A percentile compares a stretch with the other conserved stretches of the same genome.
These are phyloP conservation scores for Champsocephalus gunnari DNA, from an alignment of 2,797 vertebrate genomes.

Conservation along the genomic window DNA sequence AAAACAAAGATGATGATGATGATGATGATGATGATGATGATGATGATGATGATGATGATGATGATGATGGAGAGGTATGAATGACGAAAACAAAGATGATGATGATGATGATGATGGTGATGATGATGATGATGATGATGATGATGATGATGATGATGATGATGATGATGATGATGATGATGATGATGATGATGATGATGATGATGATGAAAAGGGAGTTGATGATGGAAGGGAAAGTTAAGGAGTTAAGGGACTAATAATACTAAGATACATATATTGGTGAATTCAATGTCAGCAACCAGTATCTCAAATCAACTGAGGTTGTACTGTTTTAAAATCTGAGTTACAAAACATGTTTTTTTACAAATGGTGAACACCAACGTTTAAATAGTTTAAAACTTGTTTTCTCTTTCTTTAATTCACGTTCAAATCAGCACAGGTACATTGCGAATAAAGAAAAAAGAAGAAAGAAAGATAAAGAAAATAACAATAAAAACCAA, in stretches of 20 bases:
- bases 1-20: background rate
- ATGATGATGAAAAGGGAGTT: background rate
- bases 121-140: background rate
- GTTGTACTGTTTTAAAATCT: too few relatives aligned
- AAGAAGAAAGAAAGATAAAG: too few relatives aligned
- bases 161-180: background rate
- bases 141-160: background rate
- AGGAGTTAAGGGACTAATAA: conserved; percentile 1
- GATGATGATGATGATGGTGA: background rate
- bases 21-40: background rate
- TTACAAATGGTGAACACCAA: too few relatives aligned
- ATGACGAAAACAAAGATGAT: background rate
- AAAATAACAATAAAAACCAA: too few relatives aligned
- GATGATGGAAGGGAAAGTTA: background rate
- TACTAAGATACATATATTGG: background rate
- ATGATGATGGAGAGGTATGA: background rate
- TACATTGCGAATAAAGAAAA: too few relatives aligned
- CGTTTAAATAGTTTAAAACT: too few relatives aligned
- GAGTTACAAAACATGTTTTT: too few relatives aligned
- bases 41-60: background rate
- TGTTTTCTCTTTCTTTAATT: too few relatives aligned
- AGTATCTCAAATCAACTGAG: background rate
- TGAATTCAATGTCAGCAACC: background rate
- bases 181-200: background rate
- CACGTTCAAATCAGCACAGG: too few relatives aligned